A percentile compares a stretch with the other conserved stretches of the same genome.
Conservation (phyloP, 2,888 invertebrate species). For the Caenorhabditis sp. region DNA sequence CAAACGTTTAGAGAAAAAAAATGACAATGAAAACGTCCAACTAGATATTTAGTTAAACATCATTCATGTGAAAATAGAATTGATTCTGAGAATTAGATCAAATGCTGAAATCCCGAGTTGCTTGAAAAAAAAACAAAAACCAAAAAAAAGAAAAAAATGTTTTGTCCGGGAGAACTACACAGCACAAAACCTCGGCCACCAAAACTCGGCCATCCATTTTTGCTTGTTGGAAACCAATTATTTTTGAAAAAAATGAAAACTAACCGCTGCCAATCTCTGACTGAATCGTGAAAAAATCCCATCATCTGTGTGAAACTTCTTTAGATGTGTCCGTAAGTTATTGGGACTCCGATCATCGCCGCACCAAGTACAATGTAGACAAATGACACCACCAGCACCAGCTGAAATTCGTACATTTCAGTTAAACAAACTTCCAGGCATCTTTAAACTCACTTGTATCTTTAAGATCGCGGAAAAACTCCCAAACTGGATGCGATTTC, state of each 20-base stretch:
- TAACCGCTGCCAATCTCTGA: conserved; percentile 55
- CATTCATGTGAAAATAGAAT: too few species aligned
- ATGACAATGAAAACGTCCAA: too few species aligned
- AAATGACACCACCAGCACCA: conserved; percentile 58
- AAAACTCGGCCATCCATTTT: background rate
- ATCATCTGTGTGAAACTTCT: conserved; percentile 60
- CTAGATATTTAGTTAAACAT: too few species aligned
- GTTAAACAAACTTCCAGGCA: too few species aligned
- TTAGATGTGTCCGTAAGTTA: conserved; percentile 63
- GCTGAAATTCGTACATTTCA: conserved; percentile 47
- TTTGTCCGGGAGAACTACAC: background rate
- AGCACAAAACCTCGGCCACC: background rate
- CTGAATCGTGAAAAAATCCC: conserved; percentile 60
- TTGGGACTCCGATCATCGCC: conserved; percentile 64
- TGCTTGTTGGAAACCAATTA: background rate
- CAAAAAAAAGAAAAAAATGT: background rate
- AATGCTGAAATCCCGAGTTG: too few species aligned
- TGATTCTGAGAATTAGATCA: too few species aligned
- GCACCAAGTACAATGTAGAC: conserved; percentile 60
- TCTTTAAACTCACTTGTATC: conserved; percentile 51
- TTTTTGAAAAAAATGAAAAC: conserved; percentile 4
- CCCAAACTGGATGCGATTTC: conserved; percentile 67
- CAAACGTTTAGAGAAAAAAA: too few species aligned
- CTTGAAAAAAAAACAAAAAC: too few species aligned
- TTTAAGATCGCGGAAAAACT: conserved; percentile 63